Conservation (phyloP, 1,140 invertebrate species). For the Eumaeus atala region DNA sequence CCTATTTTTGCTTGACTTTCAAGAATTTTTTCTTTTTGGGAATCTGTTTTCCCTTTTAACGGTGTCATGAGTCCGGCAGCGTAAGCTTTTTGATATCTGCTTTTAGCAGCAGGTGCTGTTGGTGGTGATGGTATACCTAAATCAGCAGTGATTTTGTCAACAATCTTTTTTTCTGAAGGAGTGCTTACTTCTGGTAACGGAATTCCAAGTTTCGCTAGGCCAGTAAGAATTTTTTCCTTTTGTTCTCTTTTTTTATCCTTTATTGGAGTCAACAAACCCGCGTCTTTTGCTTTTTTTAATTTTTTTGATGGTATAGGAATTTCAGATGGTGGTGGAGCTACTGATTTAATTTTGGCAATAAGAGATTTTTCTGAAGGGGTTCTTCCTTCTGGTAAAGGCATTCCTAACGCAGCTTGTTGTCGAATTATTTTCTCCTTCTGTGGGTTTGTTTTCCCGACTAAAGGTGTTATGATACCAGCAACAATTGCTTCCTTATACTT, state of each 20-base stretch:
- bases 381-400: constrained; percentile 24
- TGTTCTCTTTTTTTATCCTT: constrained; percentile 29
- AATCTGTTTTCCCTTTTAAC: constrained; percentile 27
- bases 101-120: too few species aligned
- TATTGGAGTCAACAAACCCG: constrained; percentile 34
- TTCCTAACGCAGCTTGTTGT: constrained; percentile 22
- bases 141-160: constrained; percentile 22
- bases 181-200: constrained; percentile 24
- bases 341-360: constrained; percentile 28
- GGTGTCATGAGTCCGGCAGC: constrained; percentile 23
- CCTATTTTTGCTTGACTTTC: constrained; percentile 21
- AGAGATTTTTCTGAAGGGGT: constrained; percentile 26
- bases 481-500: constrained; percentile 30
- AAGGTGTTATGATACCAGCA: constrained; percentile 28
- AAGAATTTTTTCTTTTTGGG: constrained; percentile 31
- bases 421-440: constrained; percentile 20
- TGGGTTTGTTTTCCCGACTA: too few species aligned
- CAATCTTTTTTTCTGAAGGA: constrained; percentile 21
- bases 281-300: constrained; percentile 24
- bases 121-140: constrained; percentile 15
- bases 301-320: constrained; percentile 17
- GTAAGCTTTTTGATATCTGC: constrained; percentile 12
- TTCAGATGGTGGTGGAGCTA: too few species aligned
- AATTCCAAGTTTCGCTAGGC: constrained; percentile 24
- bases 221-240: constrained; percentile 33